Conservation (phyloP, 2,888 invertebrate genomes). For the Ditula angustiorana region DNA sequence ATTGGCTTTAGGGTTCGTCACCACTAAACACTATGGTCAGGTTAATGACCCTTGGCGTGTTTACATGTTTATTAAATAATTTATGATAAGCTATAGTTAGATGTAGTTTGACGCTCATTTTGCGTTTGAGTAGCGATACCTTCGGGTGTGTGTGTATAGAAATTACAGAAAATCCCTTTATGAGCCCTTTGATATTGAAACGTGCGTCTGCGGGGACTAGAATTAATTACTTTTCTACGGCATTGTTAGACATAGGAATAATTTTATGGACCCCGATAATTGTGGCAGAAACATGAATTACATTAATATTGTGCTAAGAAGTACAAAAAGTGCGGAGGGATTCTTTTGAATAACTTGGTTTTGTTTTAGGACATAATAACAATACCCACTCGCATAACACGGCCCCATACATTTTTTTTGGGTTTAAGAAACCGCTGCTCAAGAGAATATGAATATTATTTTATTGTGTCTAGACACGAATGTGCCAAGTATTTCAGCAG, state of each 20-base stretch:
- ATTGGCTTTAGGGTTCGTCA: too few relatives aligned
- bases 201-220: slow-evolving; percentile 27
- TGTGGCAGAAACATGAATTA: background rate
- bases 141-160: background rate
- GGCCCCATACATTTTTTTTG: too few relatives aligned
- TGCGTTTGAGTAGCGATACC: slow-evolving; percentile 25
- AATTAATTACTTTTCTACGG: slow-evolving; percentile 30
- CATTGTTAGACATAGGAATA: slow-evolving; percentile 7
- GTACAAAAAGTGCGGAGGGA: background rate
- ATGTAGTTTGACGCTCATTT: slow-evolving; percentile 7
- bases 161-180: slow-evolving; percentile 37
- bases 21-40: too few relatives aligned
- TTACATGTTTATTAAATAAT: background rate
- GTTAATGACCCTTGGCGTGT: background rate
- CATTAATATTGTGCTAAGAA: background rate
- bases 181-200: slow-evolving; percentile 33
- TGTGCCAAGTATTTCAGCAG: background rate
- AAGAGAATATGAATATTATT: background rate
- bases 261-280: background rate
- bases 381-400: too few relatives aligned
- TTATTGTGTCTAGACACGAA: background rate
- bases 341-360: too few relatives aligned
- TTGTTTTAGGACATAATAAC: too few relatives aligned
- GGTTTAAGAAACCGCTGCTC: background rate
- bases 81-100: too few relatives aligned